A percentile compares a stretch with the other conserved stretches of the same genome.
Conservation (phyloP, 2,797 vertebrate genomes). For the Cryptoprocta ferox region DNA sequence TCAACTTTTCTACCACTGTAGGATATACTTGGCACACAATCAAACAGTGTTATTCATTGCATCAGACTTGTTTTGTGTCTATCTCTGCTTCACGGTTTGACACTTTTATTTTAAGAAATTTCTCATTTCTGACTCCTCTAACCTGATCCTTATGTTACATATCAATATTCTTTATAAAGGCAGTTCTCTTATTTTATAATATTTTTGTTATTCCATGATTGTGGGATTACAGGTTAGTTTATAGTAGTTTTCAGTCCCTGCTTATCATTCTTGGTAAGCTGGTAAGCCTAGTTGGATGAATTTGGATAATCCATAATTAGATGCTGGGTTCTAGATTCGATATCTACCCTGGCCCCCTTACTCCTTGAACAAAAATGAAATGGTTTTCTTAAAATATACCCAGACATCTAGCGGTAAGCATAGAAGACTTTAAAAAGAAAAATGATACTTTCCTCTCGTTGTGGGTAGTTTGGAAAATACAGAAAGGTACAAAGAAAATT, state of each 20-base stretch:
- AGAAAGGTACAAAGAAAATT: conserved; percentile 30
- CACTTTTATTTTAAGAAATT: conserved; percentile 32
- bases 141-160: neutral
- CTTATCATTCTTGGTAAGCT: neutral
- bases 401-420: neutral
- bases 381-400: conserved; percentile 23
- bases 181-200: conserved; percentile 3
- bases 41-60: conserved; percentile 8
- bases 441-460: neutral
- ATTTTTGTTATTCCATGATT: neutral
- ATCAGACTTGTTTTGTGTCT: neutral
- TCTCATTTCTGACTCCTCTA: conserved; percentile 40
- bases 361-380: neutral
- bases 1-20: neutral
- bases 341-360: neutral
- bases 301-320: neutral
- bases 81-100: neutral
- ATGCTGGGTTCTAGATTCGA: neutral
- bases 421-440: neutral
- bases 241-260: conserved; percentile 15
- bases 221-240: neutral
- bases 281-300: conserved; percentile 17
- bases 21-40: neutral
- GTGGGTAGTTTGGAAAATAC: conserved; percentile 57
- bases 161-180: conserved; percentile 28